Evolutionary conservation across 2,797 vertebrate species (phyloP).

Genomic region (Urosaurus nigricauda): DNA sequence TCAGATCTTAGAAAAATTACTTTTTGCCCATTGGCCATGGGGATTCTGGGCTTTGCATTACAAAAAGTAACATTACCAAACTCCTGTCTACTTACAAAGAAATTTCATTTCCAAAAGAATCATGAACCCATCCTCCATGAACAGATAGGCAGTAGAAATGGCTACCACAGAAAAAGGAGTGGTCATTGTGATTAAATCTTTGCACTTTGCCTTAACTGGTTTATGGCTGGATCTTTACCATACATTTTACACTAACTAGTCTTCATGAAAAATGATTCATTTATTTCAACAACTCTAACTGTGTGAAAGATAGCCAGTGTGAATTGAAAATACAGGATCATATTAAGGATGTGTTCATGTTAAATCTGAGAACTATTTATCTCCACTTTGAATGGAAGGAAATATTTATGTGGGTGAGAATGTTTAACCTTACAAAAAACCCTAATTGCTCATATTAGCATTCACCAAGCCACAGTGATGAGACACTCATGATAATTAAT

Average conservation of each 20-base stretch:
- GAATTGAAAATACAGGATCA: not conserved
- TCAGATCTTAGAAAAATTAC: too few relatives aligned
- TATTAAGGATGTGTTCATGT: not conserved
- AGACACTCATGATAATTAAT: constrained; percentile 28
- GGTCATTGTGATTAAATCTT: not conserved
- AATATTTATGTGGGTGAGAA: not conserved
- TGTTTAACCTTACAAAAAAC: constrained; percentile 34
- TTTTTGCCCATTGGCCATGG: not conserved
- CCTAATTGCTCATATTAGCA: constrained; percentile 34
- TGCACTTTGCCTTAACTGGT: not conserved
- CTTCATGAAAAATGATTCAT: not conserved
- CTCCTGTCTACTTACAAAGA: too few relatives aligned
- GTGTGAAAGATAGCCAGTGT: not conserved
- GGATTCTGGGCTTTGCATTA: too few relatives aligned
- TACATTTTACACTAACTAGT: not conserved
- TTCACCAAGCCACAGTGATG: constrained; percentile 19
- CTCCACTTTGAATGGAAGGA: not conserved
- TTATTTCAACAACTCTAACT: not conserved
- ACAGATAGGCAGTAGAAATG: not conserved
- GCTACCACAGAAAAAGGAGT: not conserved
- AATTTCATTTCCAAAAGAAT: too few relatives aligned
- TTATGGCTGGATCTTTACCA: not conserved
- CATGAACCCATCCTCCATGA: too few relatives aligned
- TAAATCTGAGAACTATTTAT: constrained; percentile 26
- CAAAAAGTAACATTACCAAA: too few relatives aligned